A percentile compares a stretch with the other conserved stretches of the same genome.
phyloP scores from a whole-genome alignment of 1,140 invertebrate genomes.

The Dinoponera quadriceps region DNA sequence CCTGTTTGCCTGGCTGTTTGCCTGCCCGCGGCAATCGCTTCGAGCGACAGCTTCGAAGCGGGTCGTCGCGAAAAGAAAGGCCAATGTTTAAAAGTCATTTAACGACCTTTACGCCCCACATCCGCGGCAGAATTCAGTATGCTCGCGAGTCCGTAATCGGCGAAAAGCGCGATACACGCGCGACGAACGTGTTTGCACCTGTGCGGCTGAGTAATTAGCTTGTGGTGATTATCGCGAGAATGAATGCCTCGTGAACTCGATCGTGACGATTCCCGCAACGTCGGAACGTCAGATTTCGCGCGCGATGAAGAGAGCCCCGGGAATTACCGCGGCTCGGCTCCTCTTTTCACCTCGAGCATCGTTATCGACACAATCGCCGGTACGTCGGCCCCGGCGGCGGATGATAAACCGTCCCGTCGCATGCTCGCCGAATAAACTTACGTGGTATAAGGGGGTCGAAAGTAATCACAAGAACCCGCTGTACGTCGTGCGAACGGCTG shows the following conservation, averaged over 20 bases:
- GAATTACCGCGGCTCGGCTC: constrained; percentile 47
- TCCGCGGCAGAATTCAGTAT: constrained; percentile 14
- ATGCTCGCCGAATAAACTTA: constrained; percentile 69
- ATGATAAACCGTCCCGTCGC: constrained; percentile 68
- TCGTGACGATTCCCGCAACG: background rate
- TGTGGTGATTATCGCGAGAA: constrained; percentile 44
- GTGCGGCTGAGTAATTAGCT: constrained; percentile 32
- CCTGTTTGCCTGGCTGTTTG: too few species aligned
- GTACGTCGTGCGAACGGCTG: constrained; percentile 24
- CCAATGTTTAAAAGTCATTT: constrained; percentile 36
- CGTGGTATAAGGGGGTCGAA: constrained; percentile 69
- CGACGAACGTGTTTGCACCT: constrained; percentile 24
- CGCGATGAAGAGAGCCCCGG: constrained; percentile 36
- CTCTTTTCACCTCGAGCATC: constrained; percentile 69
- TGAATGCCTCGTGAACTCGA: constrained; percentile 30
- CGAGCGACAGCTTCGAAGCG: constrained; percentile 37
- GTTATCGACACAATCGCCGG: constrained; percentile 62
- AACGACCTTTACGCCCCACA: constrained; percentile 27
- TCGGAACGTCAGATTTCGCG: constrained; percentile 53
- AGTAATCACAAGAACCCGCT: constrained; percentile 58
- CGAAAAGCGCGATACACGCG: background rate
- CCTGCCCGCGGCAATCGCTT: constrained; percentile 23
- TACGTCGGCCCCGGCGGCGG: constrained; percentile 16
- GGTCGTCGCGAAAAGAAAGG: constrained; percentile 35
- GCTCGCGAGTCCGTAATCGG: constrained; percentile 35